phyloP scores from a whole-genome alignment of 2,888 invertebrate genomes.

The Athetis lepigone region DNA sequence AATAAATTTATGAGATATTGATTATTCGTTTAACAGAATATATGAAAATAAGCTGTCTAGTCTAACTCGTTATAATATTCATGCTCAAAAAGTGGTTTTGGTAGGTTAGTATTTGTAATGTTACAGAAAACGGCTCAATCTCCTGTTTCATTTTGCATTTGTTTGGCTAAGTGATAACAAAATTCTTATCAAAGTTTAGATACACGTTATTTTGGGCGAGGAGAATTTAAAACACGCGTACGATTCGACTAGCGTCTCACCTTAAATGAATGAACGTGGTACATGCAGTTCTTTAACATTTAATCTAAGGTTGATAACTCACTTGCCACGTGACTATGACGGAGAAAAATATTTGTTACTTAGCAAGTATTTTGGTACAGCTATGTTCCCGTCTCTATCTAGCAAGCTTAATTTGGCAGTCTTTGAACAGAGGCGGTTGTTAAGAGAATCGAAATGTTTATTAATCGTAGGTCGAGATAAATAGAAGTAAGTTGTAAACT shows the following conservation, averaged over 20 bases:
- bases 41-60: constrained; percentile 21
- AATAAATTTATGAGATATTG: constrained; percentile 7
- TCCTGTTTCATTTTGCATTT: constrained; percentile 23
- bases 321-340: no score
- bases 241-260: neutral
- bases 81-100: neutral
- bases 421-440: no score
- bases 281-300: no score
- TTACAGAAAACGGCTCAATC: constrained; percentile 3
- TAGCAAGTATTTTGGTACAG: no score
- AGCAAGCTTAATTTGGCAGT: no score
- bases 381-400: no score
- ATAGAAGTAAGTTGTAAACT: no score
- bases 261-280: neutral
- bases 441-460: no score
- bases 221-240: constrained; percentile 22
- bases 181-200: constrained; percentile 40
- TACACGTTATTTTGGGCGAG: constrained; percentile 13
- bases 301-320: neutral
- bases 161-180: constrained; percentile 45
- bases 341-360: no score
- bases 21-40: constrained; percentile 7
- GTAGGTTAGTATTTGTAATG: neutral
- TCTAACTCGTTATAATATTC: neutral
- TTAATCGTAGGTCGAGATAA: no score